Evolutionary conservation across 1,140 invertebrate genomes (phyloP).

Genomic region (Diprion similis): DNA sequence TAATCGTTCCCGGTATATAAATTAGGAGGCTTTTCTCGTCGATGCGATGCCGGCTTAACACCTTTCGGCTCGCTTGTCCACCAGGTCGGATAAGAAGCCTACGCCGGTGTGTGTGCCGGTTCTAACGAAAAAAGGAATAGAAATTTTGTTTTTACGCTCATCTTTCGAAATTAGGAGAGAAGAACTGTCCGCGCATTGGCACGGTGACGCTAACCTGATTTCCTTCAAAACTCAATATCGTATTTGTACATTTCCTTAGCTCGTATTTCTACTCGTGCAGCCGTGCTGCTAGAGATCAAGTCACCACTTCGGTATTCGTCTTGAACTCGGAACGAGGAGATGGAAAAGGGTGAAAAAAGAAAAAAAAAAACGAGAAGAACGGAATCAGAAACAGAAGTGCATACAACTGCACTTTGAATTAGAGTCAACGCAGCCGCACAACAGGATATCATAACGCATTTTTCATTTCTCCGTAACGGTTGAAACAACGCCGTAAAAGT

Average conservation of each 20-base stretch:
- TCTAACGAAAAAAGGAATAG: background rate
- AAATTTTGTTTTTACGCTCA: background rate
- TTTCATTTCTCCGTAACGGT: background rate
- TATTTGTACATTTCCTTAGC: conserved; percentile 3
- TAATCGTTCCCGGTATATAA: too few species aligned
- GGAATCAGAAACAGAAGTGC: background rate
- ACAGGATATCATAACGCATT: too few species aligned
- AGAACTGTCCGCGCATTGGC: background rate
- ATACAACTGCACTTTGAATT: too few species aligned
- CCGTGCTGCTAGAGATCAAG: background rate
- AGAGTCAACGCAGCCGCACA: too few species aligned
- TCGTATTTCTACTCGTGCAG: background rate
- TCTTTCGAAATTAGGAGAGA: background rate
- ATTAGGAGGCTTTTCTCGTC: too few species aligned
- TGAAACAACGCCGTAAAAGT: too few species aligned
- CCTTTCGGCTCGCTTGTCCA: too few species aligned
- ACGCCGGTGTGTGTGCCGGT: too few species aligned
- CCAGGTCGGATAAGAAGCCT: too few species aligned
- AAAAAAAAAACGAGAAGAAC: background rate
- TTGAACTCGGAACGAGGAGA: too few species aligned
- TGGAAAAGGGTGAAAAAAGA: background rate
- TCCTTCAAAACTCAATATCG: background rate
- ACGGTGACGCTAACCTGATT: background rate
- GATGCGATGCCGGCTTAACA: too few species aligned
- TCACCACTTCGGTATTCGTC: background rate